Evolutionary conservation across 1,140 invertebrate genomes (phyloP), one percentile per base, ranked within the genome.

Genomic region (Scaptomyza montana): DNA sequence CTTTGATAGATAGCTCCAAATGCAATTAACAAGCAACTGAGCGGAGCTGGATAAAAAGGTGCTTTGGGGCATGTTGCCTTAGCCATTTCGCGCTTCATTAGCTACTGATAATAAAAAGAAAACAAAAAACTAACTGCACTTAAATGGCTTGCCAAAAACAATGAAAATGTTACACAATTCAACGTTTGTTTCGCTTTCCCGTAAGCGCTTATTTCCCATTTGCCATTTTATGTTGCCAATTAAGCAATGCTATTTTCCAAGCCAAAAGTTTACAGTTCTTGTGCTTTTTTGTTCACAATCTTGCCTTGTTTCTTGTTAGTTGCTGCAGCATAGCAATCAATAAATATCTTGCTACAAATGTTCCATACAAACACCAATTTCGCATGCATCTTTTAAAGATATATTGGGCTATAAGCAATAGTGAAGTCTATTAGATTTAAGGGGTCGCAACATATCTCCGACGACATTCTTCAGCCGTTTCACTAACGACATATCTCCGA

Each of bases 51-150:
- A 7, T 3, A 36, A 36, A 36, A 3, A 2, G 33, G 7, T 36
- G 41, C 39, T 30, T 12, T 54, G n/a, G 19, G 54, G 10, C 72
- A 62, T 86, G 66, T 82, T 78, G 66, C 56, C 56, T 66, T 19
- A 51, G 50, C 60, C 65, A 89, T 89, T 87, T 87, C 75, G 55
- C 79, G 84, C 84, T 87, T 89, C 84, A 87, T 89, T 87, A 89
- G 75, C 68, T 79, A 56, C 63, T 59, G 65, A 62, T 59, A 63
- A 53, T 30, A 55, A 56, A 25, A 59, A 59, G 45, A 66, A 60
- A 69, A 74, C 57, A 54, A 57, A 54, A 60, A 36, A 64, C n/a
- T n/a, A 74, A 28, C 6, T 3, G 16, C 43, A 39, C 39, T 16
- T 39, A 47, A 56, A 56, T 56, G 56, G 43, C 30, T 36, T 54